Evolutionary conservation across 53 echinoderm and acorn worm genomes (phyloP).

Genomic region (Echinarachnius parma): DNA sequence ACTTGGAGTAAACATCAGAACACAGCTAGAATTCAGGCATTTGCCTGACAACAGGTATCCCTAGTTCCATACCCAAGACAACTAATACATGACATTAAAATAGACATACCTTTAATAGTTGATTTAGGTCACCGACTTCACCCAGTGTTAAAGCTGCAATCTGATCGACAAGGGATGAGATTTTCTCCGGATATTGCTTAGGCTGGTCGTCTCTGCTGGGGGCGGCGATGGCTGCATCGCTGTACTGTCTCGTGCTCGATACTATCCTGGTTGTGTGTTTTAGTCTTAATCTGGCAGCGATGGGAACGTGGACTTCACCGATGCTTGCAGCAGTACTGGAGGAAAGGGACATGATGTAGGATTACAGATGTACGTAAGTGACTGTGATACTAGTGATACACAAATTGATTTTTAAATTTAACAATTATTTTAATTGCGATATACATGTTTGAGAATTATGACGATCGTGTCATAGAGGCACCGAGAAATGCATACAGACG

Average conservation of each 20-base stretch:
- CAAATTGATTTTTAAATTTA: too few relatives aligned
- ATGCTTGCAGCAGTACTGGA: background rate
- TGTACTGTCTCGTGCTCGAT: background rate
- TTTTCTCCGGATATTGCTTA: slow-evolving; percentile 83
- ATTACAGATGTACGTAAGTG: too few relatives aligned
- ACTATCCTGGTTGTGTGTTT: background rate
- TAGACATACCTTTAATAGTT: slow-evolving; percentile 79
- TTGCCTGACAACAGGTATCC: too few relatives aligned
- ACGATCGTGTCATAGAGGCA: too few relatives aligned
- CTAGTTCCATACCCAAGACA: background rate
- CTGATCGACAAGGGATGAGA: slow-evolving; percentile 75
- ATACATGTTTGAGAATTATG: too few relatives aligned
- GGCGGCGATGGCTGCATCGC: slow-evolving; percentile 37
- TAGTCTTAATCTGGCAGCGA: slow-evolving; percentile 8
- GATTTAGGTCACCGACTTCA: slow-evolving; percentile 92
- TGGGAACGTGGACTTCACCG: background rate
- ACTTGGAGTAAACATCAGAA: too few relatives aligned
- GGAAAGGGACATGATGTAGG: too few relatives aligned
- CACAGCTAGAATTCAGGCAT: too few relatives aligned
- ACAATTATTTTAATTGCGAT: too few relatives aligned
- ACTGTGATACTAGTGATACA: too few relatives aligned
- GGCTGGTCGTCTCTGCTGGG: slow-evolving; percentile 72
- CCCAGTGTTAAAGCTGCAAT: slow-evolving; percentile 75
- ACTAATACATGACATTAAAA: background rate
- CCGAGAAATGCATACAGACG: too few relatives aligned